Percentiles rank a stretch among this genome's conserved stretches.
These are phyloP conservation scores for Ornithorhynchus anatinus DNA, from an alignment of 2,113 vertebrate species.

Conservation along the genomic window DNA sequence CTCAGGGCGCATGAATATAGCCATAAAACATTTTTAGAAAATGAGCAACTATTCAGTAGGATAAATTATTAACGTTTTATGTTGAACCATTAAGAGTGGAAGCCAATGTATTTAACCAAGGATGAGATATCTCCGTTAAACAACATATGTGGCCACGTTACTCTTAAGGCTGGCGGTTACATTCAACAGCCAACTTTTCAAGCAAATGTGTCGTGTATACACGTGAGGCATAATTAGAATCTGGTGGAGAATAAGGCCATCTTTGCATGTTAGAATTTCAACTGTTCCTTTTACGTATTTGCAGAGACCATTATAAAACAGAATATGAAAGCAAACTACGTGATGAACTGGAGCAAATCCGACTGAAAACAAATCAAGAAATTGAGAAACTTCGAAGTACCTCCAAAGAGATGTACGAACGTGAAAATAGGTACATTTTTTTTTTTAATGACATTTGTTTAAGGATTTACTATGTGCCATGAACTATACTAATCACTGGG, in stretches of 20 bases:
- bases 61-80: not conserved
- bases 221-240: constrained; percentile 5
- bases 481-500: too few relatives aligned
- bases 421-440: constrained; percentile 98
- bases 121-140: not conserved
- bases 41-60: not conserved
- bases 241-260: not conserved
- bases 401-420: constrained; percentile 96
- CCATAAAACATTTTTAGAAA: constrained; percentile 21
- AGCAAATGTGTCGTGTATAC: not conserved
- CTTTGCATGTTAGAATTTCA: not conserved
- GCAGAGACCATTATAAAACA: constrained; percentile 91
- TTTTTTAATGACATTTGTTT: too few relatives aligned
- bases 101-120: not conserved
- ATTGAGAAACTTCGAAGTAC: constrained; percentile 89
- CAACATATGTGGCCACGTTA: too few relatives aligned
- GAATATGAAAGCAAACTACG: constrained; percentile 91
- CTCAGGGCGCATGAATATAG: not conserved
- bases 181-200: not conserved
- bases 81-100: not conserved
- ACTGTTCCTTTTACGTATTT: constrained; percentile 35
- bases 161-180: too few relatives aligned
- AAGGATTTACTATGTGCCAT: too few relatives aligned
- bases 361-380: constrained; percentile 90
- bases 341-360: constrained; percentile 91